Percentiles rank a stretch among this genome's conserved stretches.
Conservation (phyloP, 2,113 vertebrate genomes). For the Phrynosoma platyrhinos region DNA sequence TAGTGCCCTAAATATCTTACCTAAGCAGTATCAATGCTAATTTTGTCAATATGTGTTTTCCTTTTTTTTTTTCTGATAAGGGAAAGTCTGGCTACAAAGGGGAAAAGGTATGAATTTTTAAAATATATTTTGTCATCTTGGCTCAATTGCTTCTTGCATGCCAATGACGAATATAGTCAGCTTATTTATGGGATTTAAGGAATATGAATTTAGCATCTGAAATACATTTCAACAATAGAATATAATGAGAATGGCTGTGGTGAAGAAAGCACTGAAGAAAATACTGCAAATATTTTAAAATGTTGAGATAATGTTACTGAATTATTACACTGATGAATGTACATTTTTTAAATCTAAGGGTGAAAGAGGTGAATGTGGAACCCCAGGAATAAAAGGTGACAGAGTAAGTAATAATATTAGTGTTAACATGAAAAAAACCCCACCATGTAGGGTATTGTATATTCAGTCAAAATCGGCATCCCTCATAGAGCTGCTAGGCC, state of each 20-base stretch:
- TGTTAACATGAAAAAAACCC: neutral
- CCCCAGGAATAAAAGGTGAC: constrained; percentile 92
- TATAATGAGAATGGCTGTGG: neutral
- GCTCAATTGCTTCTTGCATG: neutral
- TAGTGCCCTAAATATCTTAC: neutral
- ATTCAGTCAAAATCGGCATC: neutral
- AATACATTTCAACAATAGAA: constrained; percentile 12
- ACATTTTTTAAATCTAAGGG: constrained; percentile 75
- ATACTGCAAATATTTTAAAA: neutral
- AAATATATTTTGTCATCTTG: constrained; percentile 12
- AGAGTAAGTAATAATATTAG: constrained; percentile 74
- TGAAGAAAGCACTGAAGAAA: neutral
- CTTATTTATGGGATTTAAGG: neutral
- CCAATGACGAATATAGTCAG: neutral
- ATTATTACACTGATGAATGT: neutral
- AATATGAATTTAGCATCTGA: neutral
- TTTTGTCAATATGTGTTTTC: constrained; percentile 12
- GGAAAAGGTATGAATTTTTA: constrained; percentile 81
- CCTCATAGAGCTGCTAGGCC: neutral
- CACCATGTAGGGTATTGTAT: neutral
- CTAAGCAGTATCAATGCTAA: neutral
- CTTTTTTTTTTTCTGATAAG: constrained; percentile 71
- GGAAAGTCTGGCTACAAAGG: constrained; percentile 91
- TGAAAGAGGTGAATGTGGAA: constrained; percentile 90
- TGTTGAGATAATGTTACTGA: neutral